These are phyloP conservation scores for Zygaena filipendulae DNA, from an alignment of 2,888 invertebrate genomes.

Conservation along the genomic window DNA sequence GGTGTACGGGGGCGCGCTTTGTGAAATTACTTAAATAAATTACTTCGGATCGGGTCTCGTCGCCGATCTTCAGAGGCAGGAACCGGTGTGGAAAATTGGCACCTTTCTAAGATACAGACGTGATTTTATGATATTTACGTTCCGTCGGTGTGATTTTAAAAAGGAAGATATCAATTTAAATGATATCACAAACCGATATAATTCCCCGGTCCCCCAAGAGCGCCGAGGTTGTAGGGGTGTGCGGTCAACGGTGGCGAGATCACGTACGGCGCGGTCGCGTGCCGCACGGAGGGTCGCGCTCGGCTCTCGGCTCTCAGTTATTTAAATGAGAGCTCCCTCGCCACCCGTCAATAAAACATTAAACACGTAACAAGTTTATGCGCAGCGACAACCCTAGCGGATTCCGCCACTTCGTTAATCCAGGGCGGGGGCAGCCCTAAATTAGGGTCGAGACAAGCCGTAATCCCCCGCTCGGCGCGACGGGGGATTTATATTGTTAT, in stretches of 20 bases:
- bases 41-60: slow-evolving; percentile 48
- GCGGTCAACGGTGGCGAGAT: slow-evolving; percentile 8
- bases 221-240: no score
- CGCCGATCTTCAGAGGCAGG: slow-evolving; percentile 26
- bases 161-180: no score
- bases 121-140: slow-evolving; percentile 9
- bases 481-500: slow-evolving; percentile 70
- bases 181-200: no score
- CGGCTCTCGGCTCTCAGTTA: slow-evolving; percentile 36
- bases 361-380: slow-evolving; percentile 69
- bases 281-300: slow-evolving; percentile 23
- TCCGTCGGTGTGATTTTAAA: no score
- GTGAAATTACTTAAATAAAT: slow-evolving; percentile 62
- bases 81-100: slow-evolving; percentile 39
- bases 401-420: slow-evolving; percentile 69
- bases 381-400: slow-evolving; percentile 67
- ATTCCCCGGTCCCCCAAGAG: no score
- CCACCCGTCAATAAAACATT: slow-evolving; percentile 68
- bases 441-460: slow-evolving; percentile 70
- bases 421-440: slow-evolving; percentile 68
- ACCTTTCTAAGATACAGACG: slow-evolving; percentile 23
- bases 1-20: slow-evolving; percentile 48
- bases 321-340: slow-evolving; percentile 62
- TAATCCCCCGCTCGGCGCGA: slow-evolving; percentile 68
- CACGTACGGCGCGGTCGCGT: slow-evolving; percentile 14